phyloP scores from a whole-genome alignment of 2,797 vertebrate species.

The Sebastes jordani region DNA sequence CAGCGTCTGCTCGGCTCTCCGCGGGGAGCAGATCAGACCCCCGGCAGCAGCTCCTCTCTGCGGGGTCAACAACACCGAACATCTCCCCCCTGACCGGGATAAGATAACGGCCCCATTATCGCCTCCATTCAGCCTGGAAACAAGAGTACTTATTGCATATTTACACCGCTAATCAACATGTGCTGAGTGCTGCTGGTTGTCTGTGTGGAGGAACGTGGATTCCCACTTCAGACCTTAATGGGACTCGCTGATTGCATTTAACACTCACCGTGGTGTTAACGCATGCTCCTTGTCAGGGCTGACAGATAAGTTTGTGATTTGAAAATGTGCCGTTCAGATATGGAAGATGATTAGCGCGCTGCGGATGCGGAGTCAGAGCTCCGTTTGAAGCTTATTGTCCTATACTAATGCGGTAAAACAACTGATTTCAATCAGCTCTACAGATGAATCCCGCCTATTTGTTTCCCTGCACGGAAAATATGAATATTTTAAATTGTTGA shows the following conservation, averaged over 20 bases:
- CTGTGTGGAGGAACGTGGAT: conserved; percentile 67
- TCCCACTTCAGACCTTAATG: conserved; percentile 61
- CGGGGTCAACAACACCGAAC: conserved; percentile 74
- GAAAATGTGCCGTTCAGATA: conserved; percentile 27
- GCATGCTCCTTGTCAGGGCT: conserved; percentile 29
- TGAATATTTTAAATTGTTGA: background rate
- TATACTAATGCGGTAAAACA: conserved; percentile 18
- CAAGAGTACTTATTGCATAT: conserved; percentile 69
- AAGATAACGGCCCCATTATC: conserved; percentile 80
- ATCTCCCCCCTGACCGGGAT: conserved; percentile 68
- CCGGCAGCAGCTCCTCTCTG: conserved; percentile 50
- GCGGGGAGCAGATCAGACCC: conserved; percentile 83
- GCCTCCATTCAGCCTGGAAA: conserved; percentile 59
- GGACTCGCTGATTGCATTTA: conserved; percentile 65
- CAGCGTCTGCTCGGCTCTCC: conserved; percentile 20
- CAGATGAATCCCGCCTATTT: background rate
- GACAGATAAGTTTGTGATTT: conserved; percentile 43
- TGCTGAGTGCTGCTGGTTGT: conserved; percentile 26
- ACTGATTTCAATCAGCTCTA: background rate
- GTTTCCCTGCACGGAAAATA: background rate
- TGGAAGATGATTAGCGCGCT: conserved; percentile 26
- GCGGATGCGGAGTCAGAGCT: background rate
- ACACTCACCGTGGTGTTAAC: conserved; percentile 40
- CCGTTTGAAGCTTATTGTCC: background rate
- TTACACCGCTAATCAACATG: conserved; percentile 73